Percentiles rank a stretch among this genome's conserved stretches.
phyloP scores from a whole-genome alignment of 37 sponge, comb jelly and placozoan species.

The Ephydatia muelleri region DNA sequence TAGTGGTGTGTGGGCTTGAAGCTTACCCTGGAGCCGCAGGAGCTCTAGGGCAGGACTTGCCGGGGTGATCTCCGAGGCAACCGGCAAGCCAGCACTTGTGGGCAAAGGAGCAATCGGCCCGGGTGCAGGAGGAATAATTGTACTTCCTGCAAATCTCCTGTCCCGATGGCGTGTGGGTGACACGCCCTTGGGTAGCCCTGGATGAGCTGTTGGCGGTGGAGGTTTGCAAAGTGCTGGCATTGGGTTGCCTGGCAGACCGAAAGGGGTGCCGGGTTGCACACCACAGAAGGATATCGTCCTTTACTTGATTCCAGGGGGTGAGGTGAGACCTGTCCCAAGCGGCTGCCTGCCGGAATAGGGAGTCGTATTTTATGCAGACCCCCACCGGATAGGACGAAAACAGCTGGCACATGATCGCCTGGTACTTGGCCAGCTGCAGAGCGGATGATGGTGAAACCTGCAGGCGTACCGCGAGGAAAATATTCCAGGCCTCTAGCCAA shows the following conservation, averaged over 20 bases:
- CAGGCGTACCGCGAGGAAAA: conserved; percentile 4
- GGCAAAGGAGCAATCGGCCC: conserved; percentile 30
- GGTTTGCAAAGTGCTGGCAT: neutral
- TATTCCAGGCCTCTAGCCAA: conserved; percentile 55
- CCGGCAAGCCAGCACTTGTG: conserved; percentile 33
- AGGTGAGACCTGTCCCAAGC: conserved; percentile 7
- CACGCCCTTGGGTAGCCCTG: neutral
- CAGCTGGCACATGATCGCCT: conserved; percentile 20
- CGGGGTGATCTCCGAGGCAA: conserved; percentile 37
- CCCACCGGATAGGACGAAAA: neutral
- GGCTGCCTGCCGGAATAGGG: conserved; percentile 29
- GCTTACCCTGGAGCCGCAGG: conserved; percentile 32
- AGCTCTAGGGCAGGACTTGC: conserved; percentile 13
- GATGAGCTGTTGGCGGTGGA: conserved; percentile 3
- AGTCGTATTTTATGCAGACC: conserved; percentile 25
- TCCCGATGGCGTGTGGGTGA: conserved; percentile 15
- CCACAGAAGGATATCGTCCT: conserved; percentile 28
- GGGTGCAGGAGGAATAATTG: conserved; percentile 22
- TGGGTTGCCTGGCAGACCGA: conserved; percentile 4
- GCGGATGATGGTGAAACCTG: conserved; percentile 10
- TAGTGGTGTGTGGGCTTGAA: conserved; percentile 30
- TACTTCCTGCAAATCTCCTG: conserved; percentile 29
- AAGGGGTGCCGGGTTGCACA: conserved; percentile 11
- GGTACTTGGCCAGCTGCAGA: conserved; percentile 38
- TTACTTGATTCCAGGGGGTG: conserved; percentile 24